phyloP scores from a whole-genome alignment of 2,797 vertebrate species.

The Galago senegalensis region DNA sequence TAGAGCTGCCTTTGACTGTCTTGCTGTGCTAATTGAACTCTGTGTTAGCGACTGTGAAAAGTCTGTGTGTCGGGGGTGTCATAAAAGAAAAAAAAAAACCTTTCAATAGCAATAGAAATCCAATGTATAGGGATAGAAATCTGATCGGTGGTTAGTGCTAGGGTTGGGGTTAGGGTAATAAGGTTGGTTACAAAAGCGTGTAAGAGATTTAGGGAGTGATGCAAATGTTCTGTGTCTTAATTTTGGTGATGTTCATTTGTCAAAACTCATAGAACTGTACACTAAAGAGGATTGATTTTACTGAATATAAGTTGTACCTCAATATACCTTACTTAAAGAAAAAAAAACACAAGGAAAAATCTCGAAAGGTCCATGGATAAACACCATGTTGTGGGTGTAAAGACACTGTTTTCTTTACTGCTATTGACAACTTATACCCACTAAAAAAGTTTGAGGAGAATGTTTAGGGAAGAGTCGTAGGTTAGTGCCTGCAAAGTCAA shows the following conservation, averaged over 20 bases:
- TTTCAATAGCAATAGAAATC: too few species aligned
- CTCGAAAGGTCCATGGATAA: background rate
- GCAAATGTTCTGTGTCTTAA: background rate
- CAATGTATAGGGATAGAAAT: background rate
- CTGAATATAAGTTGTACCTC: background rate
- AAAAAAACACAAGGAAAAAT: background rate
- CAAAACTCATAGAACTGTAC: background rate
- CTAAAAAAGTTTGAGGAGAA: background rate
- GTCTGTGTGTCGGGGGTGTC: too few species aligned
- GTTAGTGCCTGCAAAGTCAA: background rate
- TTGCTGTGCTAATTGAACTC: background rate
- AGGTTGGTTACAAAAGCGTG: background rate
- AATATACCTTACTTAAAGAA: background rate
- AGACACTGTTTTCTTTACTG: background rate
- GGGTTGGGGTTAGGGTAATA: accelerated
- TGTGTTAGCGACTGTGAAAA: background rate
- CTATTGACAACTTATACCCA: background rate
- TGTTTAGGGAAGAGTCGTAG: background rate
- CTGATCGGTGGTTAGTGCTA: background rate
- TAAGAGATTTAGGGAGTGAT: background rate
- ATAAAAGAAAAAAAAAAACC: too few species aligned
- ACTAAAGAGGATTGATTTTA: background rate
- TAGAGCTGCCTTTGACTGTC: background rate
- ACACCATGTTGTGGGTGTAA: background rate
- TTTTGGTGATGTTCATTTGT: background rate